Conservation (phyloP, 2,888 invertebrate genomes). For the Drosophila testacea region DNA sequence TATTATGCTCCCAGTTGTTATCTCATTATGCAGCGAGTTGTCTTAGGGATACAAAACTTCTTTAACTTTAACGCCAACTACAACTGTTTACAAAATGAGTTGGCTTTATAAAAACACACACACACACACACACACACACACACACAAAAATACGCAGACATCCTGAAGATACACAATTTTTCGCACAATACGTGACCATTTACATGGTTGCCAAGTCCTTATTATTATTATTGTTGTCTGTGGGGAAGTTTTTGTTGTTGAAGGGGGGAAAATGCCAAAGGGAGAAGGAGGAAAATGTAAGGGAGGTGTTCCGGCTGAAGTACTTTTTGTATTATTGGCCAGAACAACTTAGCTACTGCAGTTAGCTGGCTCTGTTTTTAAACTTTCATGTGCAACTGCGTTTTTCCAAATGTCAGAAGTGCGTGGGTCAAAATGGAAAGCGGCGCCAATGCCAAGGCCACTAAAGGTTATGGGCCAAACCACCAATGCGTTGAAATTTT, state of each 20-base stretch:
- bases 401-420: slow-evolving; percentile 63
- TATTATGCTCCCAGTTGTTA: slow-evolving; percentile 4
- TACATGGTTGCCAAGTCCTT: slow-evolving; percentile 34
- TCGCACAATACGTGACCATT: slow-evolving; percentile 69
- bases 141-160: slow-evolving; percentile 15
- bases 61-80: slow-evolving; percentile 23
- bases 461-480: slow-evolving; percentile 60
- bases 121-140: no score
- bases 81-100: slow-evolving; percentile 24
- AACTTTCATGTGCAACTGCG: slow-evolving; percentile 29
- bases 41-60: slow-evolving; percentile 17
- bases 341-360: slow-evolving; percentile 26
- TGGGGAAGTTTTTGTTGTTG: slow-evolving; percentile 18
- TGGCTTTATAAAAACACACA: slow-evolving; percentile 15
- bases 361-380: slow-evolving; percentile 10
- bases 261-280: background rate
- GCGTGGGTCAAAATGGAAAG: slow-evolving; percentile 55
- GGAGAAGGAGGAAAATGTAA: background rate
- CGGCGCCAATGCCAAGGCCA: slow-evolving; percentile 22
- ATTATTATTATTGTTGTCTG: slow-evolving; percentile 21
- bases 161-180: slow-evolving; percentile 13
- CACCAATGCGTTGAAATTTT: slow-evolving; percentile 36
- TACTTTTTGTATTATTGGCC: slow-evolving; percentile 22
- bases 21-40: slow-evolving; percentile 28
- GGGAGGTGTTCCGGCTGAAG: slow-evolving; percentile 8